Evolutionary conservation across 2,113 vertebrate species (phyloP).

Genomic region (Hypocryptadius cinnamomeus): DNA sequence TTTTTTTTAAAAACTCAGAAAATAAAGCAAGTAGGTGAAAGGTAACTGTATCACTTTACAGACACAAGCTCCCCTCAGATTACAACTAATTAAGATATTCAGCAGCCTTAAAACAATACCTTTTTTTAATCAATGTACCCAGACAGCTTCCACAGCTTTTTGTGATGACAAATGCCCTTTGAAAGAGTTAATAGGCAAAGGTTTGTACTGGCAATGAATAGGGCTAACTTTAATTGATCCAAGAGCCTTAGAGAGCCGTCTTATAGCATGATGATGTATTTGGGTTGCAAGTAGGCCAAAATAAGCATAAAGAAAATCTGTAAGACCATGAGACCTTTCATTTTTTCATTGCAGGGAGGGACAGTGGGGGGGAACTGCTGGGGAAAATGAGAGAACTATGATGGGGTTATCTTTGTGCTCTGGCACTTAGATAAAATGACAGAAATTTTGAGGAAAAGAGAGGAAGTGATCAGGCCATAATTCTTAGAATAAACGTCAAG

Average conservation of each 20-base stretch:
- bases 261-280: constrained; percentile 42
- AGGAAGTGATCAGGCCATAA: constrained; percentile 34
- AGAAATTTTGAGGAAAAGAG: constrained; percentile 11
- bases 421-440: constrained; percentile 8
- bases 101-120: constrained; percentile 47
- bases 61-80: neutral
- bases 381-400: neutral
- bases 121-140: constrained; percentile 49
- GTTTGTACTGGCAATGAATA: constrained; percentile 44
- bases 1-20: neutral
- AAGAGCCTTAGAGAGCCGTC: constrained; percentile 32
- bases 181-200: constrained; percentile 65
- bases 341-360: constrained; percentile 24
- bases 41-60: constrained; percentile 11
- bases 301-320: constrained; percentile 56
- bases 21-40: constrained; percentile 25
- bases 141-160: constrained; percentile 43
- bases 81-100: constrained; percentile 35
- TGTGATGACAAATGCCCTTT: constrained; percentile 40
- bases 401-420: constrained; percentile 12
- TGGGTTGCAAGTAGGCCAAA: constrained; percentile 54
- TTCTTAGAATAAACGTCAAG: constrained; percentile 13
- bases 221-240: constrained; percentile 63
- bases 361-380: neutral
- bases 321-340: constrained; percentile 54